Base-by-base conservation (phyloP, 2,888 invertebrate genomes). In the Morpho achilles region DNA sequence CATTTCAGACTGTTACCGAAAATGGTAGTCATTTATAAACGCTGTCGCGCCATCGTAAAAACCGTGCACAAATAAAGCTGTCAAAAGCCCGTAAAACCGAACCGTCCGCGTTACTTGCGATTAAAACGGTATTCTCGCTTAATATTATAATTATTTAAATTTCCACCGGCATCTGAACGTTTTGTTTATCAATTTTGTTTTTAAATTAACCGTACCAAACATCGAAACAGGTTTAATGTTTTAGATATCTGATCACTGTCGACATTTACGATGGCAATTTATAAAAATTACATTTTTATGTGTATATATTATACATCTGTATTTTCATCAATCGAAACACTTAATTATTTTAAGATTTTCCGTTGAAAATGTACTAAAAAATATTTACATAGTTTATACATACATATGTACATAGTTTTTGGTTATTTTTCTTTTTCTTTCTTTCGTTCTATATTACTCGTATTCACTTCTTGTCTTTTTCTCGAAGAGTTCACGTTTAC, bases 61-160 rank as follows among this genome's bases (percentile, higher is more conserved):
- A 56, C 53, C 49, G n/a, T 16, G 53, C 57, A 80, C 80, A 82
- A 64, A 60, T 62, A 61, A 61, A 61, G 64, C 55, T 56, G 59
- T 65, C 59, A 62, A 63, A 64, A 62, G 51, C 56, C 59, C 62
- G 61, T 65, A 63, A 65, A 66, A 64, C 55, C 51, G 53, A 59
- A 56, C 53, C 54, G 61, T 59, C 59, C 50, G 56, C 16, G 16
- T 16, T 16, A 16, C 16, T 53, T 47, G 53, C 60, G 42, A 58
- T 60, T 61, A 61, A 61, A 61, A 57, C 61, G 54, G 56, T 57
- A 60, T 57, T 46, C 60, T 42, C 59, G 56, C 49, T 59, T 54
- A 42, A 50, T 61, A 54, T 59, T 56, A 53, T 62, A 61, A 61
- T 58, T 61, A 61, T 56, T 62, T 49, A 47, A 56, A 58, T 50